Evolutionary conservation across 35 echinoderm and acorn worm species (phyloP).

Genomic region (Strongylocentrotus purpuratus): DNA sequence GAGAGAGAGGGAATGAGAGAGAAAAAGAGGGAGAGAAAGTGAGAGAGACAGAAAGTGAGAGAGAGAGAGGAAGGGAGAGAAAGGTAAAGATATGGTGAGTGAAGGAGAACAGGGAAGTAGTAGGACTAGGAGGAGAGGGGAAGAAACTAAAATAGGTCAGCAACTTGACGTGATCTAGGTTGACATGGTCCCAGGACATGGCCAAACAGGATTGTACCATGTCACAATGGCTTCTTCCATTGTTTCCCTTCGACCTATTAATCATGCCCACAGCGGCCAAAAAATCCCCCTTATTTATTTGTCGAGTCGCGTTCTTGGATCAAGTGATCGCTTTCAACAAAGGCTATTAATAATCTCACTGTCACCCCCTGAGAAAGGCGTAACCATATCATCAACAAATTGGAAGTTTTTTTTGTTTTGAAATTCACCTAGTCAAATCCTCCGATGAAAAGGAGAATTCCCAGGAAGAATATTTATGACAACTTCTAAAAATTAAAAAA

Average conservation of each 20-base stretch:
- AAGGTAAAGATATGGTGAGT: not conserved
- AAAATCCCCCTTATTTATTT: not conserved
- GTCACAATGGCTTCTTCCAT: conserved; percentile 31
- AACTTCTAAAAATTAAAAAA: not conserved
- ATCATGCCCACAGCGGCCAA: conserved; percentile 7
- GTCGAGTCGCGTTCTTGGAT: not conserved
- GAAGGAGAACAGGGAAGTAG: not conserved
- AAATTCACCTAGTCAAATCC: not conserved
- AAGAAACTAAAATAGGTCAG: conserved; percentile 45
- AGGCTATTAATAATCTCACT: not conserved
- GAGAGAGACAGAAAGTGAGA: not conserved
- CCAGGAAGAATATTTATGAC: not conserved
- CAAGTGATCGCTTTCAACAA: not conserved
- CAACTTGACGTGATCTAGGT: not conserved
- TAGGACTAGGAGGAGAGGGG: not conserved
- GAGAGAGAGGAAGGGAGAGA: not conserved
- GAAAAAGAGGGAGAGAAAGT: no score
- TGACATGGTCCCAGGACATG: conserved; percentile 17
- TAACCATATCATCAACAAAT: not conserved
- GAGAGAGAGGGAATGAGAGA: no score
- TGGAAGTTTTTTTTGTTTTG: not conserved
- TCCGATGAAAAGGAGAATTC: not conserved
- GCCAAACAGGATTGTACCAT: conserved; percentile 11
- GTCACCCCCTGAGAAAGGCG: not conserved
- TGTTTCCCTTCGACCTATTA: conserved; percentile 47